Base-by-base conservation (phyloP, 1,140 invertebrate genomes). In the Drosophila pallidifrons region DNA sequence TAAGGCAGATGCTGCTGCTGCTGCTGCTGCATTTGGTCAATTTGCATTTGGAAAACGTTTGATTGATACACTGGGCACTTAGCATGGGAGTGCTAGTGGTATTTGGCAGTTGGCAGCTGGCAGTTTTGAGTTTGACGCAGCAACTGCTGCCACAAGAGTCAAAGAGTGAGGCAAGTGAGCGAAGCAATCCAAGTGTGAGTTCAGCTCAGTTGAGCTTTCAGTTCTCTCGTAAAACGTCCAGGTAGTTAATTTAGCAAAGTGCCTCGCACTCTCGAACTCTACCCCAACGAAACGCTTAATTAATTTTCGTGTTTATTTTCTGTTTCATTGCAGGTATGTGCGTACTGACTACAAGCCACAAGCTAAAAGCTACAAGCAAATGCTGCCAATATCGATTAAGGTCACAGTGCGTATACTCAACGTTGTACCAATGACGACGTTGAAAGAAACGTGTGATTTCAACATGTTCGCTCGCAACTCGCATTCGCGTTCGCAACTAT, bases 41-140 rank as follows among this genome's bases (percentile, higher is more conserved):
- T 86, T 86, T 82, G 77, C 79, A 86, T 86, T 86, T 86, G 76
- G 75, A 82, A 88, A 88, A 79, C 79, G 66, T 82, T 86, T 79
- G 79, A 81, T 88, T 86, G 81, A 82, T 69, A 63, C 51, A 52
- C 11, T 11, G 32, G 45, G 66, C 72, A 75, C 66, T 75, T 75
- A 63, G 16, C 72, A 8, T 30, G 61, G 13, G 28, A 20, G 45
- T 45, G 8, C 47, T 38, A 28, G 32, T 41, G 38, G 49, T 45
- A 54, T 65, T 51, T 67, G 45, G 51, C 47, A 57, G 28, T 47
- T 46, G 49, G 47, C 47, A 70, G 30, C 35, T 71, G 68, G 43
- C 69, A 69, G 46, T 74, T 83, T 81, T 60, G 73, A 85, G 73
- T 64, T 82, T 76, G 82, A 86, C 82, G 83, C 81, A 86, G 79